Conservation (phyloP, 2,113 vertebrate genomes). For the Dromiciops gliroides region DNA sequence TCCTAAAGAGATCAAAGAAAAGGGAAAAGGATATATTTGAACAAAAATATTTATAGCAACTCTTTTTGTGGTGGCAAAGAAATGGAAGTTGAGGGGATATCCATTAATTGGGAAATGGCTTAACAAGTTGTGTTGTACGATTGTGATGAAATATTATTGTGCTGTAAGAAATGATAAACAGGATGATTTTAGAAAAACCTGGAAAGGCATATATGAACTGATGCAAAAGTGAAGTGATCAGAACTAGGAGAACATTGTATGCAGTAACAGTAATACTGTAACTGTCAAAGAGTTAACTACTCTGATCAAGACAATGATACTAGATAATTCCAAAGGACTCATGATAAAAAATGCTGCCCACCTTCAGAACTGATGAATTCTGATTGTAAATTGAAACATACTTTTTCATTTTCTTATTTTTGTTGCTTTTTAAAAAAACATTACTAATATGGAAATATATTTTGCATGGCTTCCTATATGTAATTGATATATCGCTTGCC, state of each 20-base stretch:
- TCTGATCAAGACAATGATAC: background rate
- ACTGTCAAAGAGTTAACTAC: background rate
- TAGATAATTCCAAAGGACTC: background rate
- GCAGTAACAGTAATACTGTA: background rate
- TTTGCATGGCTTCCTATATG: background rate
- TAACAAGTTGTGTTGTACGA: background rate
- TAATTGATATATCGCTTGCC: background rate
- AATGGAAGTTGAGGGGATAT: background rate
- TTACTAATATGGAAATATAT: background rate
- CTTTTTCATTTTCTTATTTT: background rate
- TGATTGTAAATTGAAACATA: background rate
- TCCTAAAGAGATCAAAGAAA: background rate
- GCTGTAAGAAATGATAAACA: no score
- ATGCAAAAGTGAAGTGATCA: background rate
- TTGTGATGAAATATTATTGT: background rate
- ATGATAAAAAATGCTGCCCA: background rate
- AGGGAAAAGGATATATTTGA: background rate
- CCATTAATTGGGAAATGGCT: background rate
- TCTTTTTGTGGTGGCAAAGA: background rate
- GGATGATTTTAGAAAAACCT: background rate
- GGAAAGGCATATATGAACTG: background rate
- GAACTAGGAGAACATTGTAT: background rate
- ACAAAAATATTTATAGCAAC: background rate
- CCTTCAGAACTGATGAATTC: background rate
- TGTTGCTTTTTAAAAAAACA: background rate